phyloP scores from a whole-genome alignment of 2,888 invertebrate genomes.

The Noctua comes region DNA sequence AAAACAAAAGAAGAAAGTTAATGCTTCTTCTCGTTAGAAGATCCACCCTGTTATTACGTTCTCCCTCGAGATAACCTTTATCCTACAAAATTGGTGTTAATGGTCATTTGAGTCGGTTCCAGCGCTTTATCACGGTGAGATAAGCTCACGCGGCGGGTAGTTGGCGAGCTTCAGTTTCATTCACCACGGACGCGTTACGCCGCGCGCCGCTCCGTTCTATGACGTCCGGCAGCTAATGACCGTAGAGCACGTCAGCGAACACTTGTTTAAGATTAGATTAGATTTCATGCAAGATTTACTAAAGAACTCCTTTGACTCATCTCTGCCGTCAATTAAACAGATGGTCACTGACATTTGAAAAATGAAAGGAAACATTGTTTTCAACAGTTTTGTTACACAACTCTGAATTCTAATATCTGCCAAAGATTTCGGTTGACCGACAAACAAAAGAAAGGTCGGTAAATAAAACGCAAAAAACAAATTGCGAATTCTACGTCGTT shows the following conservation, averaged over 20 bases:
- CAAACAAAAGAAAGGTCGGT: constrained; percentile 42
- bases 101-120: constrained; percentile 56
- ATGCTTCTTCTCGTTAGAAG: constrained; percentile 9
- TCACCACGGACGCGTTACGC: constrained; percentile 55
- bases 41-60: constrained; percentile 29
- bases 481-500: constrained; percentile 29
- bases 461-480: constrained; percentile 36
- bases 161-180: constrained; percentile 64
- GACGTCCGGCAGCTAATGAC: constrained; percentile 65
- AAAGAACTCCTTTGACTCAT: constrained; percentile 49
- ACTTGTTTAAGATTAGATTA: constrained; percentile 57
- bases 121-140: constrained; percentile 52
- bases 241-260: constrained; percentile 63
- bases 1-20: constrained; percentile 8
- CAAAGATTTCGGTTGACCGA: constrained; percentile 40
- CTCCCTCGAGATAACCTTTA: constrained; percentile 30
- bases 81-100: constrained; percentile 56
- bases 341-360: constrained; percentile 46
- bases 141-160: constrained; percentile 51
- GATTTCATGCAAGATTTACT: constrained; percentile 51
- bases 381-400: constrained; percentile 35
- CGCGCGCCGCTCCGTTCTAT: constrained; percentile 8
- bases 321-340: constrained; percentile 33
- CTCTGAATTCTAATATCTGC: constrained; percentile 16
- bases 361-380: constrained; percentile 29